A percentile compares a stretch with the other conserved stretches of the same genome.
These are phyloP conservation scores for Microctonus hyperodae DNA, from an alignment of 2,888 invertebrate species.

Conservation along the genomic window DNA sequence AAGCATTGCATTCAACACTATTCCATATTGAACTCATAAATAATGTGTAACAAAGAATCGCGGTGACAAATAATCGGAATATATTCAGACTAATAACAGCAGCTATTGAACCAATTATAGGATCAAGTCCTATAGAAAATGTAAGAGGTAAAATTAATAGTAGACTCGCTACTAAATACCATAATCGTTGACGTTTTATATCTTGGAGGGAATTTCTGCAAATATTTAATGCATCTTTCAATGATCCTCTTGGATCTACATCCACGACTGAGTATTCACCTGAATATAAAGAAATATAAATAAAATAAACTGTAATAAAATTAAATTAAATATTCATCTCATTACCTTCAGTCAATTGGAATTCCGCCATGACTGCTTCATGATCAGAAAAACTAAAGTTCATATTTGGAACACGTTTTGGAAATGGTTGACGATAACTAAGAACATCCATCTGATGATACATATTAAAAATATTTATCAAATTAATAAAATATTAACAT, in stretches of 20 bases:
- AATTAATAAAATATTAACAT: background rate
- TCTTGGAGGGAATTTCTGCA: slow-evolving; percentile 68
- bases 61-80: slow-evolving; percentile 70
- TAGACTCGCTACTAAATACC: slow-evolving; percentile 66
- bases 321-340: slow-evolving; percentile 46
- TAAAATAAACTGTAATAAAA: background rate
- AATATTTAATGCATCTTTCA: slow-evolving; percentile 69
- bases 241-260: slow-evolving; percentile 50
- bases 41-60: slow-evolving; percentile 72
- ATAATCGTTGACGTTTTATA: slow-evolving; percentile 65
- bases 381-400: slow-evolving; percentile 88
- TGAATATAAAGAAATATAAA: slow-evolving; percentile 32
- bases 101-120: slow-evolving; percentile 43
- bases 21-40: slow-evolving; percentile 87
- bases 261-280: slow-evolving; percentile 43
- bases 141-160: slow-evolving; percentile 64
- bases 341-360: slow-evolving; percentile 52
- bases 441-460: slow-evolving; percentile 60
- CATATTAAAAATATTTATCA: background rate
- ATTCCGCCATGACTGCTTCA: slow-evolving; percentile 77
- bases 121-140: slow-evolving; percentile 55
- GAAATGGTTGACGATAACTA: slow-evolving; percentile 75
- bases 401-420: slow-evolving; percentile 74
- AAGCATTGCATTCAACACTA: slow-evolving; percentile 79
- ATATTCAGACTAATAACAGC: slow-evolving; percentile 66